Conservation (phyloP, 2,797 vertebrate genomes). For the Spinus olivaceus region DNA sequence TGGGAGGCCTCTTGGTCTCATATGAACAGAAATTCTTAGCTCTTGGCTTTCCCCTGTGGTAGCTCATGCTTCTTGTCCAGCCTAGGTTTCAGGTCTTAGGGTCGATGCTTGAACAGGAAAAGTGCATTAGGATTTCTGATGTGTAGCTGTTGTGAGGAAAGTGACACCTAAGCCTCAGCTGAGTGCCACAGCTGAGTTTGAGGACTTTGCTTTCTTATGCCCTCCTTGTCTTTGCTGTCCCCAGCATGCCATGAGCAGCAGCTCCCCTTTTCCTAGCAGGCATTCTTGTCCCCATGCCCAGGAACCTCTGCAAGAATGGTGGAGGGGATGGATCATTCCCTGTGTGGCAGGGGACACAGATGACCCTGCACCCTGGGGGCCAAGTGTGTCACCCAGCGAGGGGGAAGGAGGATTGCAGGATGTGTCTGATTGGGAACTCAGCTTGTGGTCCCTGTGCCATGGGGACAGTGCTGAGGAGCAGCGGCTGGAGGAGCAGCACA, state of each 20-base stretch:
- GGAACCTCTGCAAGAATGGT: background rate
- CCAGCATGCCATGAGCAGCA: background rate
- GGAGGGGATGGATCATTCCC: background rate
- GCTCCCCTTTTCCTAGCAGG: background rate
- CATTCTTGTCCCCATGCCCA: background rate
- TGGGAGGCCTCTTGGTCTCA: background rate
- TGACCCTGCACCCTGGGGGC: background rate
- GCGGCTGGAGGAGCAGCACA: background rate
- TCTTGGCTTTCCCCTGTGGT: background rate
- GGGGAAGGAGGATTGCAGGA: background rate
- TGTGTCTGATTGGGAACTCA: fast-evolving
- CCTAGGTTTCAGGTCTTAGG: background rate
- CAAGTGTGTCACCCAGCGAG: background rate
- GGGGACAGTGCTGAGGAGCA: background rate
- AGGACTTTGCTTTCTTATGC: background rate
- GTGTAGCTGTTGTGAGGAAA: background rate
- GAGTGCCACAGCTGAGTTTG: background rate
- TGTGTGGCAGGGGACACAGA: background rate
- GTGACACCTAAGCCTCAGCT: background rate
- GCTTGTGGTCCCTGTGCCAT: fast-evolving
- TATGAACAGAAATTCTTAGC: background rate
- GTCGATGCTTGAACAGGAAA: background rate
- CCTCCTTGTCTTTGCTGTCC: background rate
- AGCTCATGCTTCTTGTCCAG: background rate
- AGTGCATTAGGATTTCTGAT: background rate